Base-by-base conservation (phyloP, 1,140 invertebrate genomes). In the Psilanteris sp. region DNA sequence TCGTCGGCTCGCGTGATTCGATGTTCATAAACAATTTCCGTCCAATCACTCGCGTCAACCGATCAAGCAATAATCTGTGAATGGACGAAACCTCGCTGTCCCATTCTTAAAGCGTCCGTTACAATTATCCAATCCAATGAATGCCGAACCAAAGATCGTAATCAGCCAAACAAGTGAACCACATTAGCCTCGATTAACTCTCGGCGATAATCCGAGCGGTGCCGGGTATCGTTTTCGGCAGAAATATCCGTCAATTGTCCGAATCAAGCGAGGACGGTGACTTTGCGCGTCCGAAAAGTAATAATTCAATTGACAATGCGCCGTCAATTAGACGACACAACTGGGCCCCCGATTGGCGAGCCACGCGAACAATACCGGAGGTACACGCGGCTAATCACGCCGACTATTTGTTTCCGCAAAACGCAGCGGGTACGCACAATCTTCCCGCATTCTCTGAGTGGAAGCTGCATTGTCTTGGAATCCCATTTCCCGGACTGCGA, bases 351-450 rank as follows among this genome's bases (percentile, higher is more conserved):
- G 71, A 61, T 67, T 67, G 46, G 18, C 36, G 24, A 27, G 44
- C 11, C 31, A 20, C 29, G 11, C 22, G 22, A 41, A 75, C 73
- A 76, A 76, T 70, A 39, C 52, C 44, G 27, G 24, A 36, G 48
- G 50, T 41, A 67, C 44, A 62, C 61, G 70, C 32, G 26, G 34
- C 62, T 61, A 78, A 78, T 74, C 68, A 73, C 55, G 52, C 32
- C 15, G 70, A 64, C 70, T 71, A 61, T 78, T 78, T 74, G 76
- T 78, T 78, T 78, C 64, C 76, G 76, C 76, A 66, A 78, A 78
- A 74, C 76, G 70, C 76, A 67, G 62, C 64, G 64, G 76, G 70
- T 34, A 73, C 76, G 71, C 71, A 75, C 71, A 75, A 74, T 78
- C 77, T 75, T 72, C 77, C 77, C 77, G 77, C 77, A 75, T 75